Conservation (phyloP, 2,113 vertebrate genomes). For the Lepisosteus oculatus region DNA sequence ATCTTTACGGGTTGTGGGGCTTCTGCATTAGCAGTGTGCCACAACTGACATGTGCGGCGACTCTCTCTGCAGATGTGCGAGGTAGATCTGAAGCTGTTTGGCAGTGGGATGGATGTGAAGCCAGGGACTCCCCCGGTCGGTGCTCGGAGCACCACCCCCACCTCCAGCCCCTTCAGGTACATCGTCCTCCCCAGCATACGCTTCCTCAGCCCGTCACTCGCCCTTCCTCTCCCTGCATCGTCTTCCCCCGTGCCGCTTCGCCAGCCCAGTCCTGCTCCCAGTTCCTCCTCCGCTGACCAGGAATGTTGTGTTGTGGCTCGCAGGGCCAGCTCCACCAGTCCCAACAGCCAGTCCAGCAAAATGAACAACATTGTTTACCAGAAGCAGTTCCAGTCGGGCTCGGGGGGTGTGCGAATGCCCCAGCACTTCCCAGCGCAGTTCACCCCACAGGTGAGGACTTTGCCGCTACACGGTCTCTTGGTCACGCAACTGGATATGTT, state of each 20-base stretch:
- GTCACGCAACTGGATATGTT: background rate
- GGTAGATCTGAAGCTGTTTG: slow-evolving; percentile 94
- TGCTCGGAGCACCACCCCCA: slow-evolving; percentile 89
- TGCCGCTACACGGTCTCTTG: background rate
- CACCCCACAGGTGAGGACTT: slow-evolving; percentile 81
- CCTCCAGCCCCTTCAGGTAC: slow-evolving; percentile 95
- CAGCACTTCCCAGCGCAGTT: slow-evolving; percentile 90
- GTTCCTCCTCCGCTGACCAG: background rate
- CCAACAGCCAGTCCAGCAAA: slow-evolving; percentile 94
- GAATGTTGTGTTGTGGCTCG: slow-evolving; percentile 19
- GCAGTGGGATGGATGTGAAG: slow-evolving; percentile 90
- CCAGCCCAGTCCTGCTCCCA: background rate
- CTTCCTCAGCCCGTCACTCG: background rate
- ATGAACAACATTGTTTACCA: slow-evolving; percentile 97
- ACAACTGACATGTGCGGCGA: slow-evolving; percentile 2
- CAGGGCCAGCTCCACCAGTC: slow-evolving; percentile 95
- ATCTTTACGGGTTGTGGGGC: too few species aligned
- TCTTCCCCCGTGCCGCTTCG: too few species aligned
- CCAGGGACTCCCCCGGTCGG: slow-evolving; percentile 89
- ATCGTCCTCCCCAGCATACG: background rate
- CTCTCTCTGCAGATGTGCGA: slow-evolving; percentile 81
- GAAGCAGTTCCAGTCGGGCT: slow-evolving; percentile 90
- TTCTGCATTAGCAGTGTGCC: slow-evolving; percentile 30
- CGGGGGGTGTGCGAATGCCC: slow-evolving; percentile 82
- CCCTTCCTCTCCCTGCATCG: too few species aligned